Percentiles rank a stretch among this genome's conserved stretches.
These are phyloP conservation scores for Perognathus longimembris DNA, from an alignment of 2,113 vertebrate genomes.

Conservation along the genomic window DNA sequence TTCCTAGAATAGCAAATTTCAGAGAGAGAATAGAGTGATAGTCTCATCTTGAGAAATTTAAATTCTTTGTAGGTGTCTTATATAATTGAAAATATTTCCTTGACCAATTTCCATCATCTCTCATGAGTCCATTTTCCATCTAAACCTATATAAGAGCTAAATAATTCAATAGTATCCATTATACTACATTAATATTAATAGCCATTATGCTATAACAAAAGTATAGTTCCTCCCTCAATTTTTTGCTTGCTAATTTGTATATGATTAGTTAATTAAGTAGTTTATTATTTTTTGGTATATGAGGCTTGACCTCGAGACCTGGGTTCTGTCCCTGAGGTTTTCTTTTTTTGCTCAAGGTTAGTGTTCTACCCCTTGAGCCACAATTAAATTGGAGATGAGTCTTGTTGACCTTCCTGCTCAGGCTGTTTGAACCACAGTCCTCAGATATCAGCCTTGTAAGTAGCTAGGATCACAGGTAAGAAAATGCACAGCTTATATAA, in stretches of 20 bases:
- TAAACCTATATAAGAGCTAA: neutral
- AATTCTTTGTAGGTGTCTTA: neutral
- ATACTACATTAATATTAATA: neutral
- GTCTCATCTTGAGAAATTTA: constrained; percentile 5
- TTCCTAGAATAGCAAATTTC: neutral
- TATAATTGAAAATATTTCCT: neutral
- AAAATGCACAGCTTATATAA: too few relatives aligned
- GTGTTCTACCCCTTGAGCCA: too few relatives aligned
- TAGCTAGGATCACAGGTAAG: too few relatives aligned
- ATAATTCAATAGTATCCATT: neutral
- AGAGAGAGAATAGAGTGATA: neutral
- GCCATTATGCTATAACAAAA: neutral
- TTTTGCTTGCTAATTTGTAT: neutral
- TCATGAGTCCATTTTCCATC: neutral
- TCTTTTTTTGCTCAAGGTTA: too few relatives aligned
- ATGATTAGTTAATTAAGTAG: neutral
- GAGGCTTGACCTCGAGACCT: too few relatives aligned
- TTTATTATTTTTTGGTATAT: too few relatives aligned
- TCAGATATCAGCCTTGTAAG: too few relatives aligned
- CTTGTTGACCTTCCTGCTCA: too few relatives aligned
- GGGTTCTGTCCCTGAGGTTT: too few relatives aligned
- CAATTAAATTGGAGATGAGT: too few relatives aligned
- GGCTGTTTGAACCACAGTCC: too few relatives aligned
- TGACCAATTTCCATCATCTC: neutral
- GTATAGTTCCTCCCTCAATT: neutral